Percentiles rank a stretch among this genome's conserved stretches.
These are phyloP conservation scores for Scaptomyza flava DNA, from an alignment of 2,888 invertebrate species.

Conservation along the genomic window DNA sequence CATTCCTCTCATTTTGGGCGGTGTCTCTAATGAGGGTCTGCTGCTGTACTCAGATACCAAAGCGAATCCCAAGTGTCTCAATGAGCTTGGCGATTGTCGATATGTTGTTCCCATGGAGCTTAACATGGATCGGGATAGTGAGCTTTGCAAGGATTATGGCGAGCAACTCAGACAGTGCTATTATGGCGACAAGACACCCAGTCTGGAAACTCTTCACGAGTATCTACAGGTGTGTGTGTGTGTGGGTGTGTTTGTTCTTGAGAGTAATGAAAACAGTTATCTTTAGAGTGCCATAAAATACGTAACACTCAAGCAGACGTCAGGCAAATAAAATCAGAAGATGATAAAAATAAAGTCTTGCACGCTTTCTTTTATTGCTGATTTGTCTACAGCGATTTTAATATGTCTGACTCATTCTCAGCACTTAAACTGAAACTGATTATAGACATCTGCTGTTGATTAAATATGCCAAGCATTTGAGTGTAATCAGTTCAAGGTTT, in stretches of 20 bases:
- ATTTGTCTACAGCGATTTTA: not conserved
- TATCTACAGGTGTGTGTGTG: conserved; percentile 77
- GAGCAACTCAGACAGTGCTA: conserved; percentile 77
- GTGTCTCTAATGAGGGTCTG: conserved; percentile 83
- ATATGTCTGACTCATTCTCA: not conserved
- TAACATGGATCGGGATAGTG: conserved; percentile 80
- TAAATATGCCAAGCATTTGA: not conserved
- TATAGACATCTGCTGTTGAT: not conserved
- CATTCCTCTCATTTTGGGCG: conserved; percentile 83
- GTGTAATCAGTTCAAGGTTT: no score
- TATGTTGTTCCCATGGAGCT: conserved; percentile 82
- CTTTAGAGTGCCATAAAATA: not conserved
- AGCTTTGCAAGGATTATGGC: conserved; percentile 80
- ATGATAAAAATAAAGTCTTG: not conserved
- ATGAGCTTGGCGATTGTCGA: conserved; percentile 81
- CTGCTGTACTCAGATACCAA: conserved; percentile 81
- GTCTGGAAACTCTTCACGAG: conserved; percentile 83
- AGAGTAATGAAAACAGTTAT: not conserved
- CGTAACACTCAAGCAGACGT: not conserved
- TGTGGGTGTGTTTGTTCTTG: not conserved
- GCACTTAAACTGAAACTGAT: not conserved
- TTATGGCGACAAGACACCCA: conserved; percentile 81
- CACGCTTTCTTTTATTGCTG: not conserved
- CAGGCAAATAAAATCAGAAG: not conserved
- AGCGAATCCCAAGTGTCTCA: conserved; percentile 79